These are phyloP conservation scores for Caenorhabditis macrosperma DNA, from an alignment of 2,888 invertebrate species.

Conservation along the genomic window DNA sequence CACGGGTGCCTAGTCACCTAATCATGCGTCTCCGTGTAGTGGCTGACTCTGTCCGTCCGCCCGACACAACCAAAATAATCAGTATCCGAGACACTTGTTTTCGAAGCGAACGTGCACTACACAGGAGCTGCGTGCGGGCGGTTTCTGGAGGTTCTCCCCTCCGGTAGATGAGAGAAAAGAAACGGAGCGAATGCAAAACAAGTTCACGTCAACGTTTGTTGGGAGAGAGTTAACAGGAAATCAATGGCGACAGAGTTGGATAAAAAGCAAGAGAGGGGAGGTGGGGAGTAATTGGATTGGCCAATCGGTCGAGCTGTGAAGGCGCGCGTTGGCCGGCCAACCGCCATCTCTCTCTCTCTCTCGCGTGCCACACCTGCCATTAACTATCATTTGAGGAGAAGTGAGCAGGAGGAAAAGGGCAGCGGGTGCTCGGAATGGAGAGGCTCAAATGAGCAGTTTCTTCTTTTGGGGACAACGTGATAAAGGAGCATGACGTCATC, in stretches of 20 bases:
- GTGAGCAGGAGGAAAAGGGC: too few relatives aligned
- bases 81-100: background rate
- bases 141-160: too few relatives aligned
- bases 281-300: background rate
- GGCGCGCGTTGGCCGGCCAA: background rate
- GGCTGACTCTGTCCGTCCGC: background rate
- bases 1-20: background rate
- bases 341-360: too few relatives aligned
- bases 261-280: too few relatives aligned
- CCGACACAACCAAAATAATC: background rate
- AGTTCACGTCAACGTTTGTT: background rate
- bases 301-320: background rate
- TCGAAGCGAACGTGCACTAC: background rate
- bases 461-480: too few relatives aligned
- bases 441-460: too few relatives aligned
- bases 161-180: too few relatives aligned
- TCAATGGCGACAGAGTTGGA: background rate
- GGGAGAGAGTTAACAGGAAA: background rate
- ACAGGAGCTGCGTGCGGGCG: too few relatives aligned
- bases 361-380: background rate
- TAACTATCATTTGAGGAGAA: background rate
- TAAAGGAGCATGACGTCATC: too few relatives aligned
- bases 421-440: too few relatives aligned
- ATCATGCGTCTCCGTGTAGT: background rate
- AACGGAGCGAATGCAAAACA: too few relatives aligned